Percentiles rank a stretch among this genome's conserved stretches.
These are phyloP conservation scores for Agrochola circellaris DNA, from an alignment of 2,888 invertebrate species.

Conservation along the genomic window DNA sequence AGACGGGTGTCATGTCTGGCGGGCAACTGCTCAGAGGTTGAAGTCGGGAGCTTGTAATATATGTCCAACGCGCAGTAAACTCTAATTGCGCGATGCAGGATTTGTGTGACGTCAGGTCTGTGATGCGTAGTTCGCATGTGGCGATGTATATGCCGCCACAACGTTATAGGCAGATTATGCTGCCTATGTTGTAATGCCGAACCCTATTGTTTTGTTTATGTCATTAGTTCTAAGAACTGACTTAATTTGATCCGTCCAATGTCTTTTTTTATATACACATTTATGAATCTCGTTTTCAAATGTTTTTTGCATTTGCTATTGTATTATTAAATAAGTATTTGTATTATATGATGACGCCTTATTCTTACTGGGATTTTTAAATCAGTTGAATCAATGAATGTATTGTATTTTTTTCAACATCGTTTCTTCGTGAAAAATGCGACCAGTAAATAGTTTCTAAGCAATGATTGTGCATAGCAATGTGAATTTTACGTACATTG, in stretches of 20 bases:
- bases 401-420: not conserved
- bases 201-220: slow-evolving; percentile 11
- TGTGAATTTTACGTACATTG: not conserved
- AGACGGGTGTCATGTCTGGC: too few relatives aligned
- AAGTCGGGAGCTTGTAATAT: too few relatives aligned
- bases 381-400: not conserved
- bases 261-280: not conserved
- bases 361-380: not conserved
- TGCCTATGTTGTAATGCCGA: not conserved
- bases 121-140: too few relatives aligned
- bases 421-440: not conserved
- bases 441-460: not conserved
- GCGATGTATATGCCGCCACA: too few relatives aligned
- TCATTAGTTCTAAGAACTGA: slow-evolving; percentile 41
- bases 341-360: not conserved
- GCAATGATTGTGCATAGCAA: not conserved
- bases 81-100: too few relatives aligned
- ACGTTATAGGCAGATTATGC: too few relatives aligned
- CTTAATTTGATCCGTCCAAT: slow-evolving; percentile 44
- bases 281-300: slow-evolving; percentile 30
- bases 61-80: too few relatives aligned
- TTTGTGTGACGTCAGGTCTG: too few relatives aligned
- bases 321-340: not conserved
- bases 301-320: slow-evolving; percentile 34
- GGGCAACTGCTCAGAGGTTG: too few relatives aligned